Conservation (phyloP, 2,888 invertebrate species). For the Leucophenga maculata region DNA sequence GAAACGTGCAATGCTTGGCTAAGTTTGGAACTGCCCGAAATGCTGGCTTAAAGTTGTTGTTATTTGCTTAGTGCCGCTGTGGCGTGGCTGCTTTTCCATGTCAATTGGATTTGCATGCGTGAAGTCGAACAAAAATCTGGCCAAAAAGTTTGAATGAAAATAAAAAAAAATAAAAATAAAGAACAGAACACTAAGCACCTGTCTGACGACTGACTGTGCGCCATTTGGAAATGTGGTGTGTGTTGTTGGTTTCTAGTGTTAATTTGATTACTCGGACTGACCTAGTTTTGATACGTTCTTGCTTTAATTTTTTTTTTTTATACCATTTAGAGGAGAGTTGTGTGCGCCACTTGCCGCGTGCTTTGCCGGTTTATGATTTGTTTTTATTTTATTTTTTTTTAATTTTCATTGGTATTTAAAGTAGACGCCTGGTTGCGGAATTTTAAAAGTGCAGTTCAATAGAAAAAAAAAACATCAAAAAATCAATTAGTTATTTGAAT, state of each 20-base stretch:
- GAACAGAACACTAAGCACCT: too few relatives aligned
- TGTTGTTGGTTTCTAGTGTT: not conserved
- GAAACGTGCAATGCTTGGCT: conserved; percentile 15
- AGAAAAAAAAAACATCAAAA: too few relatives aligned
- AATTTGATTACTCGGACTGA: conserved; percentile 1
- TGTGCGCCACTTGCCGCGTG: conserved; percentile 4
- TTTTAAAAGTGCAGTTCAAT: not conserved
- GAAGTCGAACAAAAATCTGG: not conserved
- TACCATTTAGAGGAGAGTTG: not conserved
- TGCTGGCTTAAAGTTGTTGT: not conserved
- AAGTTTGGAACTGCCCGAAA: not conserved
- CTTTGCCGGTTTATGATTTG: not conserved
- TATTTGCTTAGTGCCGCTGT: not conserved
- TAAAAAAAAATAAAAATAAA: too few relatives aligned
- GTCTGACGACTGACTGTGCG: too few relatives aligned
- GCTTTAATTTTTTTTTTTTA: not conserved
- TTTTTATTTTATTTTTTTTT: not conserved
- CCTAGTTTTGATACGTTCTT: not conserved
- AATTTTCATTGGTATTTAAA: not conserved
- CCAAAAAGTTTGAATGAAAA: too few relatives aligned
- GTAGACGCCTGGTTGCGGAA: not conserved
- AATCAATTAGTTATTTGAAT: too few relatives aligned
- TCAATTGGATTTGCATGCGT: conserved; percentile 20
- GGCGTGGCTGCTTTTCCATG: conserved; percentile 4
- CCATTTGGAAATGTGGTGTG: too few relatives aligned